Evolutionary conservation across 2,797 vertebrate species (phyloP).

Genomic region (Morelia viridis): DNA sequence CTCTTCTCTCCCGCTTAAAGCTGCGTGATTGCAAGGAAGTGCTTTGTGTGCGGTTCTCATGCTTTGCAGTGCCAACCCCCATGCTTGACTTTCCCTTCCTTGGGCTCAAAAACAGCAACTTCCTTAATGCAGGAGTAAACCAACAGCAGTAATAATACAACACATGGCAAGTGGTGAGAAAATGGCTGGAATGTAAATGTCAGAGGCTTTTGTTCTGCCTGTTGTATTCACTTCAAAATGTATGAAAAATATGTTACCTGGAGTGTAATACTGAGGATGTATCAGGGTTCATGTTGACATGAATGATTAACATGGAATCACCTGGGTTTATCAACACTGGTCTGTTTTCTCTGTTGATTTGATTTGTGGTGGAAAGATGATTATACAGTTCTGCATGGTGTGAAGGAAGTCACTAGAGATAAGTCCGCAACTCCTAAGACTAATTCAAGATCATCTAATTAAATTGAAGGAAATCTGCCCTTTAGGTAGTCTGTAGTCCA

Average conservation of each 20-base stretch:
- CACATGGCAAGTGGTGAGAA: accelerated
- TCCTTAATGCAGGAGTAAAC: too few species aligned
- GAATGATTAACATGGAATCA: neutral
- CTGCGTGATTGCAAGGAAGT: constrained; percentile 23
- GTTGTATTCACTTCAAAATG: neutral
- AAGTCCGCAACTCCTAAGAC: neutral
- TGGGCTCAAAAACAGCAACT: neutral
- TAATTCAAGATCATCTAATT: neutral
- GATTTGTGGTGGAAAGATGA: neutral
- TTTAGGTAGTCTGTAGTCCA: neutral
- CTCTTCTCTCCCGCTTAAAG: neutral
- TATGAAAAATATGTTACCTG: neutral
- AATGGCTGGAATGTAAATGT: neutral
- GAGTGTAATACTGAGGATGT: neutral
- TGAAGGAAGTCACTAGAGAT: neutral
- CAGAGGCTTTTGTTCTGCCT: neutral
- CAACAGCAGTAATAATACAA: neutral
- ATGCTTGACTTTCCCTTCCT: constrained; percentile 15
- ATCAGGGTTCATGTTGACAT: neutral
- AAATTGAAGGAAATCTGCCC: neutral
- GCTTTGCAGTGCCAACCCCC: constrained; percentile 1
- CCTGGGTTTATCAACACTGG: neutral
- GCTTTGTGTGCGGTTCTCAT: constrained; percentile 42
- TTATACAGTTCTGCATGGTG: neutral
- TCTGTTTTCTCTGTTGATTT: neutral